A percentile compares a stretch with the other conserved stretches of the same genome.
Evolutionary conservation across 2,888 invertebrate genomes (phyloP).

Genomic region (Melanchra persicariae): DNA sequence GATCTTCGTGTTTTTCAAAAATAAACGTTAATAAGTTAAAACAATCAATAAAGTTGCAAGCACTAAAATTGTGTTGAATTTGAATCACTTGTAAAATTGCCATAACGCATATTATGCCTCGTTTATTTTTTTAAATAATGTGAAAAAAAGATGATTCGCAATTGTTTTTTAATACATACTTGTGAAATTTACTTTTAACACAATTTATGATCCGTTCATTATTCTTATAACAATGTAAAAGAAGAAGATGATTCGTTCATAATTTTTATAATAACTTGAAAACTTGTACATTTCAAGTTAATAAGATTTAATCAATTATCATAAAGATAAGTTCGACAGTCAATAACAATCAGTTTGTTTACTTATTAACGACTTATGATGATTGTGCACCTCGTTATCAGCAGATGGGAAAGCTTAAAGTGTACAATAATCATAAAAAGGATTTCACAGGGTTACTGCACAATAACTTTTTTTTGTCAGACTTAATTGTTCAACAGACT

Average conservation of each 20-base stretch:
- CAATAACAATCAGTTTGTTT: constrained; percentile 20
- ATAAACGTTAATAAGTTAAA: not conserved
- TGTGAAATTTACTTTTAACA: not conserved
- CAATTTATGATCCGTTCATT: too few species aligned
- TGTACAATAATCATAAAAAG: too few species aligned
- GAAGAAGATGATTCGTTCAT: too few species aligned
- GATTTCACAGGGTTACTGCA: too few species aligned
- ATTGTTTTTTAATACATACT: not conserved
- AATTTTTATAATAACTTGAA: constrained; percentile 1
- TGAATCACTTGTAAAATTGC: not conserved
- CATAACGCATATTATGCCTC: too few species aligned
- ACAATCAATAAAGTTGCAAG: not conserved
- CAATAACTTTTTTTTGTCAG: too few species aligned
- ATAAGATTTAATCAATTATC: constrained; percentile 23
- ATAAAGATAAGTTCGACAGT: constrained; percentile 28
- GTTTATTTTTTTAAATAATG: not conserved
- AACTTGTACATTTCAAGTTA: not conserved
- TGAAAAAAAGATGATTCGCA: not conserved
- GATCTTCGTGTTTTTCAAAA: not conserved
- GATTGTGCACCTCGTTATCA: constrained; percentile 25
- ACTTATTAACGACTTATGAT: constrained; percentile 25
- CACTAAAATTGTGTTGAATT: constrained; percentile 7
- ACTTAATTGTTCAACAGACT: too few species aligned
- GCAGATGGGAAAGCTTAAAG: constrained; percentile 4
- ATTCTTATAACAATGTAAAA: too few species aligned